phyloP scores from a whole-genome alignment of 64 coral and sea anemone genomes.

The Montipora foliosa region DNA sequence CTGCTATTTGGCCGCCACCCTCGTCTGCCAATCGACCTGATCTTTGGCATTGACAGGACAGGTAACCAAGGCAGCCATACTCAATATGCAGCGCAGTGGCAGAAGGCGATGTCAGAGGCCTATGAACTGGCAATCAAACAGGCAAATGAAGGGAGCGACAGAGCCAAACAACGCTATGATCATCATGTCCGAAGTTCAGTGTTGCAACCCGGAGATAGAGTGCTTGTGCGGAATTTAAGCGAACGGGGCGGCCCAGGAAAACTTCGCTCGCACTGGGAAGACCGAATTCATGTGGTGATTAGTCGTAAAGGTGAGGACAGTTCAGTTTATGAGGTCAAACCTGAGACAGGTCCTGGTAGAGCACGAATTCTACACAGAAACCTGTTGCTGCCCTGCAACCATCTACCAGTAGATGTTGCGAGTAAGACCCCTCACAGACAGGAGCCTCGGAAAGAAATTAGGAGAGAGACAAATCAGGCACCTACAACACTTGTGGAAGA shows the following conservation, averaged over 20 bases:
- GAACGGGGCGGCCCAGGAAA: conserved; percentile 56
- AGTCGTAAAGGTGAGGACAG: conserved; percentile 41
- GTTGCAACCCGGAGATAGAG: conserved; percentile 33
- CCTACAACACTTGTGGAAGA: too few relatives aligned
- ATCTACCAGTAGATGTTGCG: not conserved
- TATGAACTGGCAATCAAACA: conserved; percentile 22
- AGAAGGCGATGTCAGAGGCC: conserved; percentile 2
- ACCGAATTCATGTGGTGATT: conserved; percentile 47
- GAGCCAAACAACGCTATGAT: conserved; percentile 50
- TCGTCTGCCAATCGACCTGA: conserved; percentile 44
- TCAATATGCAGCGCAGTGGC: conserved; percentile 14
- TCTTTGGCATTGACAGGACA: conserved; percentile 36
- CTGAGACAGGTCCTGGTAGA: conserved; percentile 5
- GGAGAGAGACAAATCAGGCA: too few relatives aligned
- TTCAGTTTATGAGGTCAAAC: conserved; percentile 46
- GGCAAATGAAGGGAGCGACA: not conserved
- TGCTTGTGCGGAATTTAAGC: conserved; percentile 54
- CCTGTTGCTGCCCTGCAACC: conserved; percentile 26
- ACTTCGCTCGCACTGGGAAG: conserved; percentile 27
- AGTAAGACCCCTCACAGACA: not conserved
- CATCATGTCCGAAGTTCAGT: conserved; percentile 15
- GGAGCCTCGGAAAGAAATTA: not conserved
- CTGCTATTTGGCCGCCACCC: not conserved
- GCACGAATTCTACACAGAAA: conserved; percentile 59
- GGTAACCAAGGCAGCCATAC: conserved; percentile 39